phyloP scores from a whole-genome alignment of 1,140 invertebrate species.

The Zelostemma sp. region DNA sequence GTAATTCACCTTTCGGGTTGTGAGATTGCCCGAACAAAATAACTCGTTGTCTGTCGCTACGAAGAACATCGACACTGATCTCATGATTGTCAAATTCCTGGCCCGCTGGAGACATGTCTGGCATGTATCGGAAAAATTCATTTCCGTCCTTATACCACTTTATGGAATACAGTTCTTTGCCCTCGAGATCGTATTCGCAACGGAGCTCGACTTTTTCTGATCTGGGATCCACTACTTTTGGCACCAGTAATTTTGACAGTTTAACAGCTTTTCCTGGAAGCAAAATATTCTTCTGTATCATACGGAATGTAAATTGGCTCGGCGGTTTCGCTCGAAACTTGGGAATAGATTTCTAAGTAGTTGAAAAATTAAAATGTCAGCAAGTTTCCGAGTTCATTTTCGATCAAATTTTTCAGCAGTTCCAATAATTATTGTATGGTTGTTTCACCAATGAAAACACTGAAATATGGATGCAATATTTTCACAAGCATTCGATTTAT shows the following conservation, averaged over 20 bases:
- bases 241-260: conserved; percentile 54
- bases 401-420: too few relatives aligned
- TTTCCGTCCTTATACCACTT: conserved; percentile 78
- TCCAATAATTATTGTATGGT: too few relatives aligned
- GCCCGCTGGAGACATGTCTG: conserved; percentile 75
- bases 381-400: too few relatives aligned
- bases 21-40: conserved; percentile 52
- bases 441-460: too few relatives aligned
- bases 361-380: too few relatives aligned
- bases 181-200: conserved; percentile 71
- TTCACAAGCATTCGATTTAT: too few relatives aligned
- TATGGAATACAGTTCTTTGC: conserved; percentile 72
- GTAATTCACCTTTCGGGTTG: conserved; percentile 34
- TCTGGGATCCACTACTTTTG: conserved; percentile 60
- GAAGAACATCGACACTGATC: conserved; percentile 84
- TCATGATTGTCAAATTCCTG: conserved; percentile 78
- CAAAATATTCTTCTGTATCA: too few relatives aligned
- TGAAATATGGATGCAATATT: too few relatives aligned
- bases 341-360: too few relatives aligned
- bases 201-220: conserved; percentile 66
- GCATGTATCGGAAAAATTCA: conserved; percentile 76
- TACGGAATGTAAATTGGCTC: too few relatives aligned
- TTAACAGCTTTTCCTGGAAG: conserved; percentile 48
- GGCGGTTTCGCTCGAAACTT: too few relatives aligned
- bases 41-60: conserved; percentile 56